Evolutionary conservation across 2,113 vertebrate species (phyloP).

Genomic region (Mastomys coucha): DNA sequence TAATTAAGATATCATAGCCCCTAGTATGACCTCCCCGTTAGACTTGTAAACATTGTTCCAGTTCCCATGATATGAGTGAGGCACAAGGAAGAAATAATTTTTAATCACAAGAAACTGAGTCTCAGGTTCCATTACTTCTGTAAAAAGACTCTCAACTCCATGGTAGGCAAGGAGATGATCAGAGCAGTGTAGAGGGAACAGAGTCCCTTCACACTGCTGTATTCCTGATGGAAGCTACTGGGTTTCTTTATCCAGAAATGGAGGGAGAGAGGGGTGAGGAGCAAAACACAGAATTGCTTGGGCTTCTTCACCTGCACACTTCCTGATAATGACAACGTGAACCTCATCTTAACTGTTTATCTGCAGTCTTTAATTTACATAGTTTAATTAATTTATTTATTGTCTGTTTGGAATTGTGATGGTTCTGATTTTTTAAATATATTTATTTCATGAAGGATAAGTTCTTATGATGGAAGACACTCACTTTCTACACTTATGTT

Average conservation of each 20-base stretch:
- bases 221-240: background rate
- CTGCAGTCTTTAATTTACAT: background rate
- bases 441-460: slow-evolving; percentile 9
- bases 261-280: fast-evolving
- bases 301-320: background rate
- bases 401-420: background rate
- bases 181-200: background rate
- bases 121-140: background rate
- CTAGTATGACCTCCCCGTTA: background rate
- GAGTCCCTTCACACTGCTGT: background rate
- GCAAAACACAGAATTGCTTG: background rate
- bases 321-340: background rate
- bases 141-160: background rate
- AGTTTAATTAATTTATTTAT: background rate
- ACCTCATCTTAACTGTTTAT: background rate
- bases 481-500: background rate
- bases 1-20: background rate
- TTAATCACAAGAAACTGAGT: background rate
- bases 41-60: background rate
- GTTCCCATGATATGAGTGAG: background rate
- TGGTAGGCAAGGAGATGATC: fast-evolving
- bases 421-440: background rate
- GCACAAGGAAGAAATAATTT: background rate
- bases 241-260: background rate
- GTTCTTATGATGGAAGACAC: background rate